A percentile compares a stretch with the other conserved stretches of the same genome.
These are phyloP conservation scores for Temnothorax longispinosus DNA, from an alignment of 1,140 invertebrate genomes.

Conservation along the genomic window DNA sequence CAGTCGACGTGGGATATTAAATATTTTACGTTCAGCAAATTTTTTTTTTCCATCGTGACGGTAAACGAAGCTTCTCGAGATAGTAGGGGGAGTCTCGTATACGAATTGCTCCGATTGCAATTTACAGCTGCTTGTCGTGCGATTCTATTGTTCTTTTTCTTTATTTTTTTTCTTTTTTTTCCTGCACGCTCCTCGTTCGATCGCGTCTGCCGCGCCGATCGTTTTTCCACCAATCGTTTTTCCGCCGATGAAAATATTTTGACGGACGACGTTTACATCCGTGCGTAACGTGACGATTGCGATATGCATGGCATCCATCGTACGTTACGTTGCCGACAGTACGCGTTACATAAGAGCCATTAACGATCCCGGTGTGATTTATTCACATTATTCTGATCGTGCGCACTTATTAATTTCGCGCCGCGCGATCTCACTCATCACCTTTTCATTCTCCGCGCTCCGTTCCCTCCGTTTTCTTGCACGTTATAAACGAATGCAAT, in stretches of 20 bases:
- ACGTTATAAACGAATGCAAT: not conserved
- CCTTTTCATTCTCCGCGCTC: not conserved
- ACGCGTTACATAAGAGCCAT: constrained; percentile 23
- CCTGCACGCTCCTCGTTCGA: not conserved
- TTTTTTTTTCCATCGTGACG: constrained; percentile 14
- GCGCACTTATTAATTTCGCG: constrained; percentile 28
- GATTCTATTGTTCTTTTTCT: constrained; percentile 27
- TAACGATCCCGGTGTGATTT: not conserved
- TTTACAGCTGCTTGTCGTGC: not conserved
- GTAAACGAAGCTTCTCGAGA: not conserved
- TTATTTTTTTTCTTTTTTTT: no score
- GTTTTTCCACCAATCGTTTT: not conserved
- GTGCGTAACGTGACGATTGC: not conserved
- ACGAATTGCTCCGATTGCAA: constrained; percentile 1
- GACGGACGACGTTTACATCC: not conserved
- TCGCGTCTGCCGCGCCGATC: not conserved
- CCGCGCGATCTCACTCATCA: not conserved
- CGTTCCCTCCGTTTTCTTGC: not conserved
- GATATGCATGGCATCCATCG: not conserved
- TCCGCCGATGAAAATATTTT: constrained; percentile 23
- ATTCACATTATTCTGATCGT: constrained; percentile 14
- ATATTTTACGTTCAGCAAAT: constrained; percentile 18
- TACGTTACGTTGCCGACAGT: not conserved
- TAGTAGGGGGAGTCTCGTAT: not conserved
- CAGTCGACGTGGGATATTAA: constrained; percentile 23